phyloP scores from a whole-genome alignment of 1,140 invertebrate species.

The Parasteatoda tepidariorum region DNA sequence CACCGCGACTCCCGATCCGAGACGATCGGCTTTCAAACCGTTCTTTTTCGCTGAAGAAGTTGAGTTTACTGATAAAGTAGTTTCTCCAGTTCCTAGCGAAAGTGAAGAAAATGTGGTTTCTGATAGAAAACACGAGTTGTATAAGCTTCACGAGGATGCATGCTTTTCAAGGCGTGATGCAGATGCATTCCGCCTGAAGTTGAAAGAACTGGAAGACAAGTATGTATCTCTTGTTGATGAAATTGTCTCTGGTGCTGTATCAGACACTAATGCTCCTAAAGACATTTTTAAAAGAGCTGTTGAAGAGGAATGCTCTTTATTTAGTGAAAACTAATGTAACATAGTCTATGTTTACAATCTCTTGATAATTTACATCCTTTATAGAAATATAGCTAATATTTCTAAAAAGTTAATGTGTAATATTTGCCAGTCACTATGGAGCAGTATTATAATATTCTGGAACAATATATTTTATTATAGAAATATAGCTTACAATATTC shows the following conservation, averaged over 20 bases:
- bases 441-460: too few species aligned
- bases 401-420: too few species aligned
- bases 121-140: constrained; percentile 73
- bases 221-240: constrained; percentile 76
- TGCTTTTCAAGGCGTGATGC: constrained; percentile 65
- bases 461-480: too few species aligned
- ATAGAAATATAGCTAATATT: too few species aligned
- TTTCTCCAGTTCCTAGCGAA: constrained; percentile 29
- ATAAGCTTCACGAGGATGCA: constrained; percentile 72
- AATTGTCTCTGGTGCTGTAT: constrained; percentile 66
- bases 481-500: too few species aligned
- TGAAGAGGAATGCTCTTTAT: constrained; percentile 74
- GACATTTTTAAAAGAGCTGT: constrained; percentile 79
- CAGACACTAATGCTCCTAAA: constrained; percentile 65
- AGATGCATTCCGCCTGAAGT: constrained; percentile 69
- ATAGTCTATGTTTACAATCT: too few species aligned
- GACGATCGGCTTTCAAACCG: constrained; percentile 81
- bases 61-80: constrained; percentile 12
- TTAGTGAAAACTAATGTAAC: too few species aligned
- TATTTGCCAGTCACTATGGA: too few species aligned
- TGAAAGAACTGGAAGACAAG: constrained; percentile 74
- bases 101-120: constrained; percentile 57
- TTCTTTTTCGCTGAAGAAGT: constrained; percentile 77
- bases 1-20: constrained; percentile 82
- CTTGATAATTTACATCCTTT: too few species aligned